These are phyloP conservation scores for Diarsia dahlii DNA, from an alignment of 2,888 invertebrate species.

Conservation along the genomic window DNA sequence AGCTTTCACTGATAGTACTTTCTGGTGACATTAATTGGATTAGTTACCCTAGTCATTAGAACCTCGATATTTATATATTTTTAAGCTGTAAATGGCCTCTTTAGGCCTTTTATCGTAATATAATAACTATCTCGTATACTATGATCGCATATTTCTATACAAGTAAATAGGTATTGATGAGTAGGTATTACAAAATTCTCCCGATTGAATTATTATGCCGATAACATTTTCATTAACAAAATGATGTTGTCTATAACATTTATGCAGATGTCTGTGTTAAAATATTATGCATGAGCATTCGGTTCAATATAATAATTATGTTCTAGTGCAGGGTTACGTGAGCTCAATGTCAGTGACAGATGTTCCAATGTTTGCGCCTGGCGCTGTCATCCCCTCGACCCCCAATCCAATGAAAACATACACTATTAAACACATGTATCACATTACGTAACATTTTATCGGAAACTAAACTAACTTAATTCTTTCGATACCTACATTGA, in stretches of 20 bases:
- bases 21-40: too few relatives aligned
- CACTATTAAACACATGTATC: constrained; percentile 7
- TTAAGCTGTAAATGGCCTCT: neutral
- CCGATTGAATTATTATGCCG: neutral
- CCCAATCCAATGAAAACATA: constrained; percentile 18
- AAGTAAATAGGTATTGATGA: neutral
- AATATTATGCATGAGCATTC: constrained; percentile 19
- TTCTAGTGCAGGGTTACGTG: constrained; percentile 41
- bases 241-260: neutral
- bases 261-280: neutral
- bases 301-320: constrained; percentile 10
- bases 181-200: neutral
- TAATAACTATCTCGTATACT: neutral
- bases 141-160: neutral
- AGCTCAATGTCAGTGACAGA: constrained; percentile 44
- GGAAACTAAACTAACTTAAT: neutral
- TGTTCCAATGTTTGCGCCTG: constrained; percentile 23
- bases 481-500: neutral
- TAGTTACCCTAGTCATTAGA: neutral
- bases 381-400: neutral
- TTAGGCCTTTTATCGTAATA: neutral
- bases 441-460: constrained; percentile 16
- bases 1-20: neutral
- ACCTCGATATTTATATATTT: neutral
- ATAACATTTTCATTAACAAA: neutral